Evolutionary conservation across 2,113 vertebrate genomes (phyloP), one percentile per base, ranked within the genome.

Genomic region (Sorex fumeus): DNA sequence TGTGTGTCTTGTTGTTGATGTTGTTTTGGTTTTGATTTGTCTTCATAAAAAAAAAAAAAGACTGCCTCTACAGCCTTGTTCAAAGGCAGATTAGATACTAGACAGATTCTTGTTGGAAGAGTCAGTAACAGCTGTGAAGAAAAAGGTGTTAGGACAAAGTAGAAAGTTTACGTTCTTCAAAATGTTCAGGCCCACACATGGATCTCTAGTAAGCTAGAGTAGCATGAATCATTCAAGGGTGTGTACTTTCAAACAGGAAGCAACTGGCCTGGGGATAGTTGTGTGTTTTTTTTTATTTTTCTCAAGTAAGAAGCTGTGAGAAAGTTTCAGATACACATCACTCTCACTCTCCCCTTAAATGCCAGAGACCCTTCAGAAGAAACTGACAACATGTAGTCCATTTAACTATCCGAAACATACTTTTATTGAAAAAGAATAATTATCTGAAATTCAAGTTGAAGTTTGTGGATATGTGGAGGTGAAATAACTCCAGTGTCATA

Each of bases 361-460:
- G 62, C 36, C 77, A 90, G 64, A 84, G n/a, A 85, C 25, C 87
- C 25, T 71, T 86, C 76, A 90, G 43, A 94, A 69, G 76, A 94
- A 76, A 80, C 40, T 74, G 66, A 95, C 85, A 90, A 66, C 30
- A 81, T 40, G 57, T 36, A 79, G 85, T 62, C 45, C 67, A 90
- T 76, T 79, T 95, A 70, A 72, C 50, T 74, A 85, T 28, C 36
- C 36, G 83, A 72, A 84, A 82, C 74, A 84, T 6, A 80, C 64
- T 69, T 91, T 76, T 11, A 91, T 40, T 43, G 83, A 90, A 84
- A 71, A 47, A 77, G 77, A 71, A 25, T 81, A 27, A 84, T 93
- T 71, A 85, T 43, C 64, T 87, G 64, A 77, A 96, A 88, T 67
- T 85, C 90, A 76, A 86, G 81, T 77, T 77, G n/a, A 91, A 87